Percentiles rank a stretch among this genome's conserved stretches.
phyloP scores from a whole-genome alignment of 1,140 invertebrate species.

The Drosophila eugracilis region DNA sequence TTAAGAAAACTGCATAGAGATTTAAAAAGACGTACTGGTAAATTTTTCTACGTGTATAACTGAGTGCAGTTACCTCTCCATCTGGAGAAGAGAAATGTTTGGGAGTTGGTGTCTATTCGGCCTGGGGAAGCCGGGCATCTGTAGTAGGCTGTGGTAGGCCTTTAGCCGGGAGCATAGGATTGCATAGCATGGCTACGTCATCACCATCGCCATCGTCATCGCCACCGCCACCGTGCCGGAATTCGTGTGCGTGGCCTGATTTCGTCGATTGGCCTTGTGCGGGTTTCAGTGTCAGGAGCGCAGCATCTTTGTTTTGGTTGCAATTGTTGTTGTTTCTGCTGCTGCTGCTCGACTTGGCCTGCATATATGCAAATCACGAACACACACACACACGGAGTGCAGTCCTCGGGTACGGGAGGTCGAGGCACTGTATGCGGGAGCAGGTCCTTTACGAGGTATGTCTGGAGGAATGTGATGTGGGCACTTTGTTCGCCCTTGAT shows the following conservation, averaged over 20 bases:
- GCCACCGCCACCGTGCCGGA: slow-evolving; percentile 45
- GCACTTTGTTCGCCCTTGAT: slow-evolving; percentile 5
- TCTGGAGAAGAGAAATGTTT: background rate
- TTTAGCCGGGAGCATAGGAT: slow-evolving; percentile 36
- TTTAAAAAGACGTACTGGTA: background rate
- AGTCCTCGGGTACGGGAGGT: no score
- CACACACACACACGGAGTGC: slow-evolving; percentile 5
- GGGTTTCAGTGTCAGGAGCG: slow-evolving; percentile 75
- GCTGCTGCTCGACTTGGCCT: slow-evolving; percentile 29
- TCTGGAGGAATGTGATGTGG: slow-evolving; percentile 3
- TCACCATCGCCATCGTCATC: slow-evolving; percentile 49
- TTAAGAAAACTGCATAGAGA: no score
- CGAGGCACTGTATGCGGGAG: no score
- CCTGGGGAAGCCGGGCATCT: slow-evolving; percentile 15
- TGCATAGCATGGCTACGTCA: slow-evolving; percentile 40
- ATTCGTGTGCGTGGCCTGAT: slow-evolving; percentile 78
- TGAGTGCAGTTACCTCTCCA: slow-evolving; percentile 73
- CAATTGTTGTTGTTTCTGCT: slow-evolving; percentile 16
- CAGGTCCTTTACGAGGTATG: slow-evolving; percentile 3
- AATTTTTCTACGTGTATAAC: background rate
- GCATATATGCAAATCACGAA: slow-evolving; percentile 41
- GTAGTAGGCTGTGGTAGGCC: slow-evolving; percentile 20
- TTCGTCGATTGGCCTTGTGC: slow-evolving; percentile 78
- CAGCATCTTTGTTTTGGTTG: slow-evolving; percentile 74
- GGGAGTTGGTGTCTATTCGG: background rate